Evolutionary conservation across 1,140 invertebrate species (phyloP), one percentile per base, ranked within the genome.

Genomic region (Probaryconus sp.): DNA sequence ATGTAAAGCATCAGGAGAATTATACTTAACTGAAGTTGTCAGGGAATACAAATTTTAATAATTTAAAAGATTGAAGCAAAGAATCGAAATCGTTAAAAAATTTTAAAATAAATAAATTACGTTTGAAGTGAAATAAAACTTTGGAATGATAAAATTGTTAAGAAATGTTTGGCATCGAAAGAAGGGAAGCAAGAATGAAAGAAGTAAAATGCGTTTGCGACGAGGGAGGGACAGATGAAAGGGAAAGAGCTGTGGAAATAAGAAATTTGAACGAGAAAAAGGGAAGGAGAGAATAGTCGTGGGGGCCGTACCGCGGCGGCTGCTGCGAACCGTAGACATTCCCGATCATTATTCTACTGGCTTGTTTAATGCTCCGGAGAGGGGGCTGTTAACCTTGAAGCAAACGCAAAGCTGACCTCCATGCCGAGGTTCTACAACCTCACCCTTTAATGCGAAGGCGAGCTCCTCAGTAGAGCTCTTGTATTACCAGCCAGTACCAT

Each of bases 341-440:
- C 79, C 65, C 77, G 82, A 84, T 85, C 82, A 81, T 85, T 85
- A 83, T 85, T 84, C 79, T 69, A 55, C 71, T 72, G 70, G 71
- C 69, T 80, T 69, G 73, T 65, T 75, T 63, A 50, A 51, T 42
- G 53, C 73, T 37, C 42, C 50, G 56, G 50, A 63, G 79, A 76
- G 72, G 73, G 80, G 76, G 70, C 67, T 58, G 65, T 63, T 79
- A 78, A 77, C 81, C 82, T 84, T 84, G 82, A 64, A 60, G 51
- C 30, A 74, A 69, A 76, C 72, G 75, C 74, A 77, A 79, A 76
- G 63, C 42, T 75, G 76, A 77, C 77, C 77, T 81, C 61, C 60
- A 75, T 75, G 73, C 68, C 33, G 60, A 47, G 65, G 65, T 76
- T 76, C 60, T 61, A 76, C 48, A 76, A 70, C 72, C 61, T 76